Evolutionary conservation across 1,140 invertebrate species (phyloP).

Genomic region (Drosophila teissieri): DNA sequence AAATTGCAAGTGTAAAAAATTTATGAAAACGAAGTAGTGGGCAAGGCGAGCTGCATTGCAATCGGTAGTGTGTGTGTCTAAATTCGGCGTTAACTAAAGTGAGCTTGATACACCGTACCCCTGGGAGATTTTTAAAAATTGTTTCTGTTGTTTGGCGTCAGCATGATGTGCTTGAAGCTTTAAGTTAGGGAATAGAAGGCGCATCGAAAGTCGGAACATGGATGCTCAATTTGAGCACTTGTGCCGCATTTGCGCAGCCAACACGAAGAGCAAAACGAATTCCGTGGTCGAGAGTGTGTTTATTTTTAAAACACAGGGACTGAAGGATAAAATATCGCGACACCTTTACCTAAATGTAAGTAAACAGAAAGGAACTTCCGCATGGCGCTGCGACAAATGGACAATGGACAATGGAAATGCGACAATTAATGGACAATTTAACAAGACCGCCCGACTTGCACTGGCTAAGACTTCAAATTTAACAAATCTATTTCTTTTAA

Average conservation of each 20-base stretch:
- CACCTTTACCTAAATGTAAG: slow-evolving; percentile 75
- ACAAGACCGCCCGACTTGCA: too few species aligned
- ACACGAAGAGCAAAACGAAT: slow-evolving; percentile 78
- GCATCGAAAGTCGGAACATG: slow-evolving; percentile 29
- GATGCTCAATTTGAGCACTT: slow-evolving; percentile 76
- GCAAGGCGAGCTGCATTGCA: slow-evolving; percentile 54
- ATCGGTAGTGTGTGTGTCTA: slow-evolving; percentile 22
- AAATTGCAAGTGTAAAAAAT: slow-evolving; percentile 60
- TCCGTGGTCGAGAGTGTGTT: slow-evolving; percentile 78
- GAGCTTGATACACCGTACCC: neutral
- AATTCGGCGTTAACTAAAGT: slow-evolving; percentile 7
- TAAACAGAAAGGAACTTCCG: slow-evolving; percentile 12
- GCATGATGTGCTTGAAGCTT: slow-evolving; percentile 18
- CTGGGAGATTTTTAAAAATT: slow-evolving; percentile 37
- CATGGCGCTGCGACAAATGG: slow-evolving; percentile 1
- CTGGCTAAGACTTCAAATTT: neutral
- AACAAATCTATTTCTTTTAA: slow-evolving; percentile 13
- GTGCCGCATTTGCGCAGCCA: slow-evolving; percentile 77
- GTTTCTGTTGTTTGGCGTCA: slow-evolving; percentile 7
- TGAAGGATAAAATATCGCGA: slow-evolving; percentile 77
- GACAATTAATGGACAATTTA: neutral
- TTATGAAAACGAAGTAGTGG: slow-evolving; percentile 44
- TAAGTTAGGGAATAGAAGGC: slow-evolving; percentile 9
- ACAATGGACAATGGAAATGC: too few species aligned
- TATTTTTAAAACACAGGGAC: slow-evolving; percentile 72